Conservation (phyloP, 2,797 vertebrate species). For the Brachyalestes nurse region DNA sequence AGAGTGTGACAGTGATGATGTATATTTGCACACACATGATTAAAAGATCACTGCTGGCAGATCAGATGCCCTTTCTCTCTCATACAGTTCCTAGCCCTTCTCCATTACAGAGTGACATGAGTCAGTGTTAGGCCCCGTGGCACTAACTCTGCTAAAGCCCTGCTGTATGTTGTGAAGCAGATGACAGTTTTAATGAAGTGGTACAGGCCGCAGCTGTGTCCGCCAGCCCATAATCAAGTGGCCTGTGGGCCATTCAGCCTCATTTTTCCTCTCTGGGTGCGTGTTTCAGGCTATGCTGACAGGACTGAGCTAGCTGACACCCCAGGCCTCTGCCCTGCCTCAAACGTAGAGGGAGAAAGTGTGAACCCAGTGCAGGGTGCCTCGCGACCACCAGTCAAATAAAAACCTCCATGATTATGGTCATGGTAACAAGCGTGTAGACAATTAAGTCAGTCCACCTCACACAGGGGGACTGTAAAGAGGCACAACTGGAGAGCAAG, state of each 20-base stretch:
- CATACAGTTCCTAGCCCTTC: slow-evolving; percentile 29
- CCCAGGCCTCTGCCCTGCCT: slow-evolving; percentile 48
- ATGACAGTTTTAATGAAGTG: slow-evolving; percentile 68
- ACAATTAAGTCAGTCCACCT: slow-evolving; percentile 56
- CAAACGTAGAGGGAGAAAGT: slow-evolving; percentile 62
- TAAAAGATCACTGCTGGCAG: slow-evolving; percentile 21
- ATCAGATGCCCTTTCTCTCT: not conserved
- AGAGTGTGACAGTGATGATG: too few species aligned
- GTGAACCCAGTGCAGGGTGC: slow-evolving; percentile 62
- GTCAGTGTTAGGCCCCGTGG: slow-evolving; percentile 55
- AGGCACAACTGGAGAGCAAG: slow-evolving; percentile 27
- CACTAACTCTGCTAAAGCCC: slow-evolving; percentile 47
- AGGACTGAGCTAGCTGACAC: slow-evolving; percentile 52
- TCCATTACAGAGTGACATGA: slow-evolving; percentile 53
- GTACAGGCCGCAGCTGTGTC: slow-evolving; percentile 70
- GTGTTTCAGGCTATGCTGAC: slow-evolving; percentile 35
- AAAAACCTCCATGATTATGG: slow-evolving; percentile 58
- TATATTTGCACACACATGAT: not conserved
- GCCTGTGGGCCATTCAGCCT: slow-evolving; percentile 65
- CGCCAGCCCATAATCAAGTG: slow-evolving; percentile 70
- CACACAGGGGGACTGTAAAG: slow-evolving; percentile 51
- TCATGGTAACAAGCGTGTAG: slow-evolving; percentile 61
- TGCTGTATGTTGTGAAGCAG: slow-evolving; percentile 61
- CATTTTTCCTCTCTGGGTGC: slow-evolving; percentile 54
- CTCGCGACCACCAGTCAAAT: slow-evolving; percentile 55